Evolutionary conservation across 30 jellyfish, hydroid and myxozoan genomes (phyloP), one percentile per base, ranked within the genome.

Genomic region (Aurelia sp.): DNA sequence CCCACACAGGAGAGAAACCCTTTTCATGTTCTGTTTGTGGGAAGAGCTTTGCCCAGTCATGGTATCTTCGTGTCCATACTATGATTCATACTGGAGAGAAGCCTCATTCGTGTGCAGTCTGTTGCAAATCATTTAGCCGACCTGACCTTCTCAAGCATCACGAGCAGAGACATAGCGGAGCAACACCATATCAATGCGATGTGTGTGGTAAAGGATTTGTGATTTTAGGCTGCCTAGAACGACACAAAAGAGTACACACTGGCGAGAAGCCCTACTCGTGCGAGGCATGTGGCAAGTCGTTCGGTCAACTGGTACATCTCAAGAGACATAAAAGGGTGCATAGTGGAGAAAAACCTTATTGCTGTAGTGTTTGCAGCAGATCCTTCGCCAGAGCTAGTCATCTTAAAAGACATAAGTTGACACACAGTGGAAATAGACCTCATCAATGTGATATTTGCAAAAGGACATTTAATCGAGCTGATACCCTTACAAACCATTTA

Each of bases 31-130:
- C 61, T 13, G 19, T n/a, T 12, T 70, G 81, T 33, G 81, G 63
- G 40, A 48, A 70, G 17, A 70, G 63, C 19, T 70, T 70, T 58
- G 13, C 60, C 31, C 24, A 40, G 40, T 33, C 63, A 16, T n/a
- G 63, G 48, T 33, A 40, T 21, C 64, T 53, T 8, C 40, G 40
- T 33, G 40, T 30, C 5, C 81, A 70, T 33, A 1, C 53, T 33
- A 38, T 53, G 63, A 70, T 4, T 2, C 81, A 70, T 48, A 70
- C 81, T 21, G 81, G 81, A 47, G 81, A 70, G 47, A 70, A 70
- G 66, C 81, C 81, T 18, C 47, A 24, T 7, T 24, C 62, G 8
- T 70, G 81, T 33, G 61, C 48, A 5, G 27, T 33, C 16, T 70
- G 81, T 33, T 53, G 53, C 21, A 70, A 47, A 13, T 21, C 81